Conservation (phyloP, 2,797 vertebrate genomes). For the Pterois miles region DNA sequence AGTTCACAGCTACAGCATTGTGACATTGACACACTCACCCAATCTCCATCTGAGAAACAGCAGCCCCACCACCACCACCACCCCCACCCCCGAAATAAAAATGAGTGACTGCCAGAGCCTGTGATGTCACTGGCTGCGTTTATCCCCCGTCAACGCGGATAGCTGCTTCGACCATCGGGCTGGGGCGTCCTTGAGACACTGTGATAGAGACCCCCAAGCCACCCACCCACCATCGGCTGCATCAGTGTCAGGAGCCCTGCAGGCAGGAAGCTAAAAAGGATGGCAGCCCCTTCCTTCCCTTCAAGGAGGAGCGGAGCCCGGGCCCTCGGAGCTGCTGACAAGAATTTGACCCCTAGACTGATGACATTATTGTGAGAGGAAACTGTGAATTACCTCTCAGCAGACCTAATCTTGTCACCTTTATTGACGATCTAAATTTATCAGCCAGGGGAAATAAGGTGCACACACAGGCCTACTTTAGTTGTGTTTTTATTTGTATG, state of each 20-base stretch:
- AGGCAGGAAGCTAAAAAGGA: slow-evolving; percentile 75
- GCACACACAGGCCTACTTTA: slow-evolving; percentile 1
- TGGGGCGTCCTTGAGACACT: slow-evolving; percentile 84
- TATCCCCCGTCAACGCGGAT: slow-evolving; percentile 81
- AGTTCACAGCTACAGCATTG: slow-evolving; percentile 50
- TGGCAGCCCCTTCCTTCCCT: slow-evolving; percentile 63
- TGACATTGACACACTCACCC: slow-evolving; percentile 67
- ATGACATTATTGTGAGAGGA: slow-evolving; percentile 32
- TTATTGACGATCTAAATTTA: slow-evolving; percentile 31
- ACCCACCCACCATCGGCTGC: slow-evolving; percentile 30
- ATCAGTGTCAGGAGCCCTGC: slow-evolving; percentile 79
- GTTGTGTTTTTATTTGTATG: background rate
- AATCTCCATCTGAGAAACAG: slow-evolving; percentile 73
- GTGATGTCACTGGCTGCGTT: slow-evolving; percentile 84
- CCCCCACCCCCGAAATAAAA: slow-evolving; percentile 80
- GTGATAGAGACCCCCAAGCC: slow-evolving; percentile 50
- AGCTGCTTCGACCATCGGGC: slow-evolving; percentile 76
- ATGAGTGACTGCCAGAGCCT: slow-evolving; percentile 81
- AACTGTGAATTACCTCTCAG: slow-evolving; percentile 39
- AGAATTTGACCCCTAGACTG: slow-evolving; percentile 55
- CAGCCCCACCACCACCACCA: too few relatives aligned
- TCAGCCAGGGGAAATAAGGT: background rate
- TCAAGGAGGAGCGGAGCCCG: slow-evolving; percentile 24
- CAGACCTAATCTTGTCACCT: slow-evolving; percentile 32
- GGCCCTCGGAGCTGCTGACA: slow-evolving; percentile 39